Evolutionary conservation across 2,888 invertebrate species (phyloP).

Genomic region (Amphimallon solstitiale): DNA sequence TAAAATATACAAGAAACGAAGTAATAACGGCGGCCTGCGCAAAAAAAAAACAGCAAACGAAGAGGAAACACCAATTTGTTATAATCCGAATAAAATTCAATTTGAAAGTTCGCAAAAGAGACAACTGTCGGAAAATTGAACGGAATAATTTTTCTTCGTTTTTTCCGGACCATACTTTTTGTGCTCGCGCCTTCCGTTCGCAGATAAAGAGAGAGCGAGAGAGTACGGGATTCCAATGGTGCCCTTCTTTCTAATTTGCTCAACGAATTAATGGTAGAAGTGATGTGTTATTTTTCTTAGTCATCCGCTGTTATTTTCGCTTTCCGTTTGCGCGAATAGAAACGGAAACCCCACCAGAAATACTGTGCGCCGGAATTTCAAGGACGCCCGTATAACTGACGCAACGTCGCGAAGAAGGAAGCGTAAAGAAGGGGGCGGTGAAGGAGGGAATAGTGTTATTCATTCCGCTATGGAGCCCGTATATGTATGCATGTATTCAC

Average conservation of each 20-base stretch:
- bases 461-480: too few species aligned
- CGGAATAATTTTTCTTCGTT: conserved; percentile 27
- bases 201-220: background rate
- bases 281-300: conserved; percentile 23
- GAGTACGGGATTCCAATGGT: background rate
- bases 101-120: conserved; percentile 23
- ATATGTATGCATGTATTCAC: too few species aligned
- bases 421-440: too few species aligned
- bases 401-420: too few species aligned
- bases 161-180: background rate
- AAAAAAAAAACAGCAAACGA: too few species aligned
- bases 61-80: conserved; percentile 25
- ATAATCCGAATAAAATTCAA: conserved; percentile 33
- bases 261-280: conserved; percentile 13
- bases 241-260: conserved; percentile 5
- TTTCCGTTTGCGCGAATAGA: conserved; percentile 1
- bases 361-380: background rate
- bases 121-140: conserved; percentile 29
- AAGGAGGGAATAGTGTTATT: too few species aligned
- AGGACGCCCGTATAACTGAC: too few species aligned
- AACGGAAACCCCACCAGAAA: conserved; percentile 7
- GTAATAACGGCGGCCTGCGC: too few species aligned
- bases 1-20: too few species aligned
- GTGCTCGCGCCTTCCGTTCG: background rate
- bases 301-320: conserved; percentile 4